These are phyloP conservation scores for Tolypeutes matacus DNA, from an alignment of 2,797 vertebrate species.

Conservation along the genomic window DNA sequence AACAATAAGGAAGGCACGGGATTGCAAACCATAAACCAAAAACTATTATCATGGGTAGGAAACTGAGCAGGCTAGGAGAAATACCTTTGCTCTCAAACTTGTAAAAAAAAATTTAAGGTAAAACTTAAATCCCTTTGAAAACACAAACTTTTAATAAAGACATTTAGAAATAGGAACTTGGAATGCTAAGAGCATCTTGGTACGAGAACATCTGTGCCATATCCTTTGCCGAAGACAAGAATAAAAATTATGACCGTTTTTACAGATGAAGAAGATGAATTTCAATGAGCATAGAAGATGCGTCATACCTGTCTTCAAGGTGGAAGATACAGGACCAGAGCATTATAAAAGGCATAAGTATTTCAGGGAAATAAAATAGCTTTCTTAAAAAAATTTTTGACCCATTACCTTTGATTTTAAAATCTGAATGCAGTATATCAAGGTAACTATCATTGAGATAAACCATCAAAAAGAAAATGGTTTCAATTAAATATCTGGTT, in stretches of 20 bases:
- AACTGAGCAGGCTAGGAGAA: background rate
- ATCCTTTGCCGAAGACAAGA: constrained; percentile 14
- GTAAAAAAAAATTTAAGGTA: background rate
- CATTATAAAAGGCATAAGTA: background rate
- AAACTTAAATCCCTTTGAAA: constrained; percentile 27
- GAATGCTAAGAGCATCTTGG: background rate
- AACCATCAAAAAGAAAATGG: background rate
- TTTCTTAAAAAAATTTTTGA: background rate
- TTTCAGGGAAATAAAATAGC: background rate
- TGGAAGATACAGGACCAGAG: background rate
- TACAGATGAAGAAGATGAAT: background rate
- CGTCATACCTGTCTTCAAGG: background rate
- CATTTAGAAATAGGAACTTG: constrained; percentile 25
- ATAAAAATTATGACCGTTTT: background rate
- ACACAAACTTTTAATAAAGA: background rate
- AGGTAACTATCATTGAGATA: background rate
- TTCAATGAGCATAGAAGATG: background rate
- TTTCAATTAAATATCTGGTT: background rate
- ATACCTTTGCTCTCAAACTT: background rate
- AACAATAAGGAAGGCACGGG: constrained; percentile 52
- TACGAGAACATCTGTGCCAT: background rate
- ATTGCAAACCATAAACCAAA: background rate
- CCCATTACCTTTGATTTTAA: background rate
- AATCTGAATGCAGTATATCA: background rate
- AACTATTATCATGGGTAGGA: background rate